A percentile compares a stretch with the other conserved stretches of the same genome.
phyloP scores from a whole-genome alignment of 2,888 invertebrate species.

The Lasius fuliginosus region DNA sequence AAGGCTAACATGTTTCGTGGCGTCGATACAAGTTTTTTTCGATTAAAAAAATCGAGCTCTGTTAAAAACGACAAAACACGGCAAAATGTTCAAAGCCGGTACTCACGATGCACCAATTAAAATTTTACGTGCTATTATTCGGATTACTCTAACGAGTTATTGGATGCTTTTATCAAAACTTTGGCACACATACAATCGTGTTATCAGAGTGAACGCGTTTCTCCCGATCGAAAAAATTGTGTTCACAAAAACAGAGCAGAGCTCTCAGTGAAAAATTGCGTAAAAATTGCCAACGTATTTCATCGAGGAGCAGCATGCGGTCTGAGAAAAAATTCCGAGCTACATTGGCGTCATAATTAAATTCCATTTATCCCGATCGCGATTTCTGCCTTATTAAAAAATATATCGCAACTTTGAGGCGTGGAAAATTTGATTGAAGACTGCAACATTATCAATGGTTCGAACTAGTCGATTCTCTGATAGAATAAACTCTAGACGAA shows the following conservation, averaged over 20 bases:
- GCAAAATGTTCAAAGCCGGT: not conserved
- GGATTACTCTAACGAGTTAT: not conserved
- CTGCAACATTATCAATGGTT: slow-evolving; percentile 22
- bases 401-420: not conserved
- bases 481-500: slow-evolving; percentile 36
- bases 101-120: slow-evolving; percentile 19
- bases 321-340: slow-evolving; percentile 43
- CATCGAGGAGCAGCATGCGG: not conserved
- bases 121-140: slow-evolving; percentile 16
- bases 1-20: not conserved
- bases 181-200: not conserved
- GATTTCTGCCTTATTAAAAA: slow-evolving; percentile 56
- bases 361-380: slow-evolving; percentile 77
- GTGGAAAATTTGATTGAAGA: slow-evolving; percentile 12
- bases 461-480: slow-evolving; percentile 11
- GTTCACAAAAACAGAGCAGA: slow-evolving; percentile 56
- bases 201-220: not conserved
- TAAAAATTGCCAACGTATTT: slow-evolving; percentile 6
- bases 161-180: slow-evolving; percentile 13
- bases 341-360: slow-evolving; percentile 71
- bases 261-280: slow-evolving; percentile 14
- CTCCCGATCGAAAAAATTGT: slow-evolving; percentile 40
- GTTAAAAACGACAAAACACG: slow-evolving; percentile 2
- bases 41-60: not conserved
- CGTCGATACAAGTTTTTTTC: not conserved